Conservation (phyloP, 1,140 invertebrate species). For the Lethocerus indicus region DNA sequence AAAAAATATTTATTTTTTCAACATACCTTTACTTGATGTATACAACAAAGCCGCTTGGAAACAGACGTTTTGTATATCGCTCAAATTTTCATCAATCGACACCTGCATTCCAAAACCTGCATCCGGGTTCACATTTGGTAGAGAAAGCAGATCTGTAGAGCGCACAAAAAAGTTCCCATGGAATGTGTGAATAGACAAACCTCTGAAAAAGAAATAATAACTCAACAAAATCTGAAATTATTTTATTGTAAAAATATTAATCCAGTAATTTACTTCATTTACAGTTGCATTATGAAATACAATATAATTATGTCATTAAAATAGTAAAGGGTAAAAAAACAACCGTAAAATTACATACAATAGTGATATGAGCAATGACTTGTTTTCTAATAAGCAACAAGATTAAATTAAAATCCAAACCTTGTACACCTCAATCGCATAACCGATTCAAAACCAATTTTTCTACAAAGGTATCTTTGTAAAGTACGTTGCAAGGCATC, state of each 20-base stretch:
- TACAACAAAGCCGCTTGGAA: conserved; percentile 97
- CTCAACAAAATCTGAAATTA: neutral
- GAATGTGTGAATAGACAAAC: conserved; percentile 91
- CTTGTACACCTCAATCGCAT: conserved; percentile 92
- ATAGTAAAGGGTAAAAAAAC: too few relatives aligned
- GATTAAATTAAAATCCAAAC: conserved; percentile 23
- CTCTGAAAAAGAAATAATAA: conserved; percentile 29
- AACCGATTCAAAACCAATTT: conserved; percentile 98
- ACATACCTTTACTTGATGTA: conserved; percentile 85
- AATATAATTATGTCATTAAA: too few relatives aligned
- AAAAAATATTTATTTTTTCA: neutral
- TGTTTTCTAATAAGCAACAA: neutral
- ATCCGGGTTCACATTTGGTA: conserved; percentile 97
- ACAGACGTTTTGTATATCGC: conserved; percentile 74
- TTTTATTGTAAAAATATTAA: too few relatives aligned
- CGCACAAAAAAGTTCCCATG: conserved; percentile 99
- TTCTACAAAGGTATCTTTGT: conserved; percentile 80
- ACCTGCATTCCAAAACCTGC: conserved; percentile 96
- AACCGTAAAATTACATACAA: neutral
- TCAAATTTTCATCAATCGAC: conserved; percentile 79
- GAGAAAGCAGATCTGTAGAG: conserved; percentile 86
- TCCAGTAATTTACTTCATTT: too few relatives aligned
- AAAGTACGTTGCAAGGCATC: conserved; percentile 64
- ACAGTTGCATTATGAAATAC: too few relatives aligned
- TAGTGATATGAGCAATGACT: neutral